Conservation (phyloP, 2,797 vertebrate species). For the Cuniculus paca region DNA sequence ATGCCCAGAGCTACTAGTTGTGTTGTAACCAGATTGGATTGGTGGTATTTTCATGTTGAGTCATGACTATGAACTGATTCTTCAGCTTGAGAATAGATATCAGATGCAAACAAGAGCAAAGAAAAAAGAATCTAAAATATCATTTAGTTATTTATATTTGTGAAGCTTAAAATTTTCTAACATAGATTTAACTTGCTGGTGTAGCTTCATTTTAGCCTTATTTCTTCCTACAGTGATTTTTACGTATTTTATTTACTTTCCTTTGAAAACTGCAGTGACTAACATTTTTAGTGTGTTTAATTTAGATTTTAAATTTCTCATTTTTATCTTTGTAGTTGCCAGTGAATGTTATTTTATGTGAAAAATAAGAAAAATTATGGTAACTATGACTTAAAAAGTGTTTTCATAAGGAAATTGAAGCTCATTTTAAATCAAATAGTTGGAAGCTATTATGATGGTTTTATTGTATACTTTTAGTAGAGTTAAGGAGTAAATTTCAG, state of each 20-base stretch:
- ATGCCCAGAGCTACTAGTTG: not conserved
- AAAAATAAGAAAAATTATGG: conserved; percentile 34
- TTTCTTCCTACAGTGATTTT: conserved; percentile 35
- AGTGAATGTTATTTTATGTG: conserved; percentile 49
- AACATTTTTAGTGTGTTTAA: not conserved
- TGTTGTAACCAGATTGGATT: not conserved
- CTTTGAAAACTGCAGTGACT: not conserved
- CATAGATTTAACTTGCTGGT: not conserved
- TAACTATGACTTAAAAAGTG: conserved; percentile 16
- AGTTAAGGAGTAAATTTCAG: conserved; percentile 3
- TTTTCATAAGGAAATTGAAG: conserved; percentile 35
- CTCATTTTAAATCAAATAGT: conserved; percentile 6
- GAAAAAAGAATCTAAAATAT: not conserved
- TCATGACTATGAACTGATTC: not conserved
- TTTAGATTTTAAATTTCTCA: conserved; percentile 9
- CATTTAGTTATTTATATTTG: not conserved
- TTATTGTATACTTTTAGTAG: not conserved
- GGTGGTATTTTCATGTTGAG: not conserved
- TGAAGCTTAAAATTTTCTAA: not conserved
- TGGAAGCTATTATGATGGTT: not conserved
- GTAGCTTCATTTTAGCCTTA: not conserved
- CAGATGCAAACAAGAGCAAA: not conserved
- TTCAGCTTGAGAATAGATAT: not conserved
- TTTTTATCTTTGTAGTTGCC: conserved; percentile 10
- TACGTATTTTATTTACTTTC: not conserved